A percentile compares a stretch with the other conserved stretches of the same genome.
Evolutionary conservation across 2,888 invertebrate species (phyloP).

Genomic region (Sphinx pinastri): DNA sequence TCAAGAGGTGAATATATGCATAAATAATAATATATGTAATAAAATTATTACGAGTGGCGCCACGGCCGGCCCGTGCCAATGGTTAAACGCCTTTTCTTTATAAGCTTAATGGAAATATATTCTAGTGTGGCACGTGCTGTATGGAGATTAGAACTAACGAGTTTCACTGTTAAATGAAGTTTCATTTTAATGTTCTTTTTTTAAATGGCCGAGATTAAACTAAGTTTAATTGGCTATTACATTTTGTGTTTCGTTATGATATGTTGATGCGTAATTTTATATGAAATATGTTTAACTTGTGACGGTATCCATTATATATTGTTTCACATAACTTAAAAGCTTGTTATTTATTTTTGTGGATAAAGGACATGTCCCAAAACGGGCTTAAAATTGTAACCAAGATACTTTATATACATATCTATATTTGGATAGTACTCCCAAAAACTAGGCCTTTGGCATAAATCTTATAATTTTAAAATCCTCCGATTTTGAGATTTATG

Average conservation of each 20-base stretch:
- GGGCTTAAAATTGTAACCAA: too few species aligned
- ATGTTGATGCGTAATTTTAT: neutral
- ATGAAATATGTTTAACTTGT: neutral
- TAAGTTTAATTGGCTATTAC: slow-evolving; percentile 14
- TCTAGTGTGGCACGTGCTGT: slow-evolving; percentile 11
- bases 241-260: neutral
- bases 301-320: neutral
- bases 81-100: slow-evolving; percentile 22
- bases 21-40: slow-evolving; percentile 31
- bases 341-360: neutral
- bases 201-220: neutral
- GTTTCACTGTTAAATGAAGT: slow-evolving; percentile 11
- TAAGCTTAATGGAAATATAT: slow-evolving; percentile 24
- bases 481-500: too few species aligned
- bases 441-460: too few species aligned
- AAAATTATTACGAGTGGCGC: slow-evolving; percentile 29
- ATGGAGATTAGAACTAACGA: slow-evolving; percentile 17
- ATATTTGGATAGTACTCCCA: too few species aligned
- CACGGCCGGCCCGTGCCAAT: slow-evolving; percentile 22
- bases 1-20: slow-evolving; percentile 30
- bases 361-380: too few species aligned
- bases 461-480: too few species aligned
- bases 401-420: too few species aligned
- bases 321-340: neutral
- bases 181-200: slow-evolving; percentile 12